These are phyloP conservation scores for Calidris pugnax DNA, from an alignment of 2,113 vertebrate genomes.

Conservation along the genomic window DNA sequence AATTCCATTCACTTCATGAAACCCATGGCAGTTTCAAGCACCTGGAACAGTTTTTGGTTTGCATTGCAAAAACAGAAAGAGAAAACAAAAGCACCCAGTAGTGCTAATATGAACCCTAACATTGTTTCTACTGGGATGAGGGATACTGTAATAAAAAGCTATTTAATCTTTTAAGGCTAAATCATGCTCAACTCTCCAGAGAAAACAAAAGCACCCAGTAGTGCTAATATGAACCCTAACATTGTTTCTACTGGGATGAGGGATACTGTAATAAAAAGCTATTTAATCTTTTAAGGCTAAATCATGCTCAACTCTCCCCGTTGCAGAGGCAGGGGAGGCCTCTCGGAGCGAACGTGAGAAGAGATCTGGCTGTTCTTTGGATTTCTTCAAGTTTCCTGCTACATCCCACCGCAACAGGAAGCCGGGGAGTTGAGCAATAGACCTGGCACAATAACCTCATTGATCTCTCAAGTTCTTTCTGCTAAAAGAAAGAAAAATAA, in stretches of 20 bases:
- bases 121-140: background rate
- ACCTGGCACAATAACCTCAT: background rate
- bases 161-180: background rate
- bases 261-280: background rate
- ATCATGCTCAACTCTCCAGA: background rate
- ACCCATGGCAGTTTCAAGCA: background rate
- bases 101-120: background rate
- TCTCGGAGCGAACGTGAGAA: background rate
- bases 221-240: background rate
- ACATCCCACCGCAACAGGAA: background rate
- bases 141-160: background rate
- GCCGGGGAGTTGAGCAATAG: background rate
- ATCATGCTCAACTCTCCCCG: background rate
- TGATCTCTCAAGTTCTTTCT: constrained; percentile 10
- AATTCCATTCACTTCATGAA: background rate
- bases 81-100: background rate
- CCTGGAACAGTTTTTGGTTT: background rate
- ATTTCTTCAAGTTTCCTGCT: background rate
- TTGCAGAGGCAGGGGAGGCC: background rate
- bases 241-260: background rate
- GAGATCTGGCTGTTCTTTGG: background rate
- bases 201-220: background rate
- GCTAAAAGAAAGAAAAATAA: constrained; percentile 2
- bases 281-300: background rate
- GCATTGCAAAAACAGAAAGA: background rate